phyloP scores from a whole-genome alignment of 1,140 invertebrate species.

The Drosophila watanabei region DNA sequence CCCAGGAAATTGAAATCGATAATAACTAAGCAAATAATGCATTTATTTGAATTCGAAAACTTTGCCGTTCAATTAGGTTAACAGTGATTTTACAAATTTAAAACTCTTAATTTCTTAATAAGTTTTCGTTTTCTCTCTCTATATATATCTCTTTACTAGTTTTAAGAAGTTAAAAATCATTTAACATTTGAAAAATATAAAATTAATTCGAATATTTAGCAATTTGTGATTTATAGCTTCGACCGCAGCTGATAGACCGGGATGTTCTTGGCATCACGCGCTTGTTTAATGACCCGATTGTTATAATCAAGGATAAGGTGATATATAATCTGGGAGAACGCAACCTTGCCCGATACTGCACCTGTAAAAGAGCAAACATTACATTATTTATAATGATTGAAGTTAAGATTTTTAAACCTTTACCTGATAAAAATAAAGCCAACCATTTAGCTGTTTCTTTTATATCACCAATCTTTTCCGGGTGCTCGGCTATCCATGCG shows the following conservation, averaged over 20 bases:
- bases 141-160: too few species aligned
- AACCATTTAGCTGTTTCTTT: neutral
- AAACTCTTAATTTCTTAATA: too few species aligned
- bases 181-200: too few species aligned
- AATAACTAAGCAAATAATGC: too few species aligned
- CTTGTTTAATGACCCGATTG: neutral
- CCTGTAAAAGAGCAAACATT: neutral
- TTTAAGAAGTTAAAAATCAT: too few species aligned
- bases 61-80: too few species aligned
- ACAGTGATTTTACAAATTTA: too few species aligned
- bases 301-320: neutral
- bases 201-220: neutral
- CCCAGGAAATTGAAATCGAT: too few species aligned
- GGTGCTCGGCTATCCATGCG: slow-evolving; percentile 1
- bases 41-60: too few species aligned
- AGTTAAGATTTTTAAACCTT: neutral
- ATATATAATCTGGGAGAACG: neutral
- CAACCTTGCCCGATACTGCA: neutral
- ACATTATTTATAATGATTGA: neutral
- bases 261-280: neutral
- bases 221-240: neutral
- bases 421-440: neutral
- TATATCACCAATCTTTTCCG: neutral
- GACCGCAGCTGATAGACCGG: neutral
- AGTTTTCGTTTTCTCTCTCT: too few species aligned